Base-by-base conservation (phyloP, 2,888 invertebrate genomes). In the Pyrgus malvae region DNA sequence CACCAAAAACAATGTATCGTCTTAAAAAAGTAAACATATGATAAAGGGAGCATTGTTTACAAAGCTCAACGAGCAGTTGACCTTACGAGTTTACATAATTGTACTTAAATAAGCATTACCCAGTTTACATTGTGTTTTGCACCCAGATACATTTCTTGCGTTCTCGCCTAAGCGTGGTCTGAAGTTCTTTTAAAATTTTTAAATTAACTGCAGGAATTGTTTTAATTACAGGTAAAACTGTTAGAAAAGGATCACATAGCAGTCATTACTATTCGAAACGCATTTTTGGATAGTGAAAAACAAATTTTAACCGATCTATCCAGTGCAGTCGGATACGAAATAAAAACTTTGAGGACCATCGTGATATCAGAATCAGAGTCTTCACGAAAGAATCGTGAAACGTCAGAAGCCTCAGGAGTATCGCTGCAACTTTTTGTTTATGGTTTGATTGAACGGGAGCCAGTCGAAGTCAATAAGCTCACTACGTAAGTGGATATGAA, bases 181-280 rank as follows among this genome's bases (percentile, higher is more conserved):
- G n/a, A n/a, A n/a, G n/a, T n/a, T n/a, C n/a, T n/a, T 19, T 29
- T 12, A 35, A n/a, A 25, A n/a, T 44, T 27, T n/a, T n/a, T 16
- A 33, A 19, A 16, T 29, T 31, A 37, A 16, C 5, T 9, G 0
- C n/a, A n/a, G 3, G 9, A 27, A 27, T 19, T 38, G 1, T 29
- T n/a, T 45, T 16, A 5, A 14, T 85, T 83, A 53, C 69, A 91
- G 91, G 85, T 91, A 21, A 86, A 82, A 70, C 66, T 89, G 25
- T 66, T 91, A 59, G 72, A 83, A 42, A 62, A 72, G 31, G 70
- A 74, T 53, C 78, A 90, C 58, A 85, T 91, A 57, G 81, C 79
- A 1, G 82, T 91, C 4, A 59, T 91, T 11, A 85, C 82, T 12
- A 62, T 91, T 16, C 69, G 68, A 65, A 68, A 85, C 61, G 78